Conservation (phyloP, 1,140 invertebrate species). For the Aphelinus certus region DNA sequence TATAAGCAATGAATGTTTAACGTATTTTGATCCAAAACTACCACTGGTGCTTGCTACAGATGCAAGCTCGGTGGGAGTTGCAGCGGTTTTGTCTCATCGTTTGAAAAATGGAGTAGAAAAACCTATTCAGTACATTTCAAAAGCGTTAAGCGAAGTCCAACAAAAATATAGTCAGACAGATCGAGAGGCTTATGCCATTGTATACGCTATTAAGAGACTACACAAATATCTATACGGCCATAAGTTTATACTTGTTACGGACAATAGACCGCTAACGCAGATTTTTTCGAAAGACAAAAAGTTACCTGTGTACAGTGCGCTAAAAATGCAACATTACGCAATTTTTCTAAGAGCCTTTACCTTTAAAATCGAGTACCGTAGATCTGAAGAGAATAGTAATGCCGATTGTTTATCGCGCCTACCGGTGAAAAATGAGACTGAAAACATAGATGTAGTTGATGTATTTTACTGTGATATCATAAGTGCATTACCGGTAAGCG, state of each 20-base stretch:
- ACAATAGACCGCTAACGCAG: conserved; percentile 51
- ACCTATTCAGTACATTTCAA: conserved; percentile 61
- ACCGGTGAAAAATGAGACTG: not conserved
- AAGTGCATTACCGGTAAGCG: not conserved
- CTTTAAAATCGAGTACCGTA: conserved; percentile 40
- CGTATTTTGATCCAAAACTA: not conserved
- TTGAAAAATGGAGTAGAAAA: conserved; percentile 46
- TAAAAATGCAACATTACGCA: conserved; percentile 47
- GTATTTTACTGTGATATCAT: not conserved
- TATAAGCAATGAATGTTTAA: not conserved
- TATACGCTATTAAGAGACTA: conserved; percentile 28
- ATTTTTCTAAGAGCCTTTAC: conserved; percentile 47
- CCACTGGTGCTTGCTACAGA: conserved; percentile 39
- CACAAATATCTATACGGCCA: conserved; percentile 59
- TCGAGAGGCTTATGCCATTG: conserved; percentile 63
- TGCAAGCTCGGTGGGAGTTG: conserved; percentile 52
- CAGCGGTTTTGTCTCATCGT: conserved; percentile 52
- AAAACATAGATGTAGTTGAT: not conserved
- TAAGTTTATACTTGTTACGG: conserved; percentile 50
- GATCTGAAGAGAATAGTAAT: conserved; percentile 41
- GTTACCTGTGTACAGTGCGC: conserved; percentile 47
- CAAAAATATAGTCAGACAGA: conserved; percentile 65
- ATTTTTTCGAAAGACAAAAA: conserved; percentile 50
- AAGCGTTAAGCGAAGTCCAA: conserved; percentile 58
- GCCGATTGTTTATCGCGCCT: conserved; percentile 44